Evolutionary conservation across 2,113 vertebrate genomes (phyloP).

Genomic region (Chrysochloris asiatica): DNA sequence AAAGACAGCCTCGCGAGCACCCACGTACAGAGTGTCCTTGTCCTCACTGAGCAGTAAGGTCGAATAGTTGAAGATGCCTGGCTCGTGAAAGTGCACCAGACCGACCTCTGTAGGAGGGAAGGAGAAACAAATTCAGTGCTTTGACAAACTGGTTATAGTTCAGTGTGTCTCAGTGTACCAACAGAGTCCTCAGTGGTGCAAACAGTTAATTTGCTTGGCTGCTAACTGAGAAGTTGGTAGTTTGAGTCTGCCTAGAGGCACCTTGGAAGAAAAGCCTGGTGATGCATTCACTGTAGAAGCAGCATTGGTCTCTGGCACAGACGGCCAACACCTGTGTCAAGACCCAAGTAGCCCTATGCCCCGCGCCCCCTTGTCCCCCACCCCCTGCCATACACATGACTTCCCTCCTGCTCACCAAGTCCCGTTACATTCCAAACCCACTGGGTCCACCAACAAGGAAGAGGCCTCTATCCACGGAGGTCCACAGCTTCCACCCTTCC

Average conservation of each 20-base stretch:
- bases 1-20: constrained; percentile 95
- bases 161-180: fast-evolving
- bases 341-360: too few species aligned
- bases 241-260: not conserved
- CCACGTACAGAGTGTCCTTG: constrained; percentile 90
- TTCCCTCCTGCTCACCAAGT: not conserved
- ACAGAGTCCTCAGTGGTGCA: not conserved
- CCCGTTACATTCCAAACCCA: not conserved
- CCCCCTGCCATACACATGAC: too few species aligned
- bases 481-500: fast-evolving
- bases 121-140: not conserved
- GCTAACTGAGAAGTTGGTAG: not conserved
- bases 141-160: not conserved
- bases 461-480: not conserved
- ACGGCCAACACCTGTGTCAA: too few species aligned
- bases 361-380: fast-evolving
- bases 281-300: not conserved
- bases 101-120: constrained; percentile 87
- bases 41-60: constrained; percentile 92
- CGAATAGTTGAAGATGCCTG: constrained; percentile 94
- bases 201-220: not conserved
- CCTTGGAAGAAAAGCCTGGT: not conserved
- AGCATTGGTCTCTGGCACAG: too few species aligned
- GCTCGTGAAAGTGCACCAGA: constrained; percentile 91
- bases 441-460: not conserved